Evolutionary conservation across 1,140 invertebrate genomes (phyloP).

Genomic region (Euschistus heros): DNA sequence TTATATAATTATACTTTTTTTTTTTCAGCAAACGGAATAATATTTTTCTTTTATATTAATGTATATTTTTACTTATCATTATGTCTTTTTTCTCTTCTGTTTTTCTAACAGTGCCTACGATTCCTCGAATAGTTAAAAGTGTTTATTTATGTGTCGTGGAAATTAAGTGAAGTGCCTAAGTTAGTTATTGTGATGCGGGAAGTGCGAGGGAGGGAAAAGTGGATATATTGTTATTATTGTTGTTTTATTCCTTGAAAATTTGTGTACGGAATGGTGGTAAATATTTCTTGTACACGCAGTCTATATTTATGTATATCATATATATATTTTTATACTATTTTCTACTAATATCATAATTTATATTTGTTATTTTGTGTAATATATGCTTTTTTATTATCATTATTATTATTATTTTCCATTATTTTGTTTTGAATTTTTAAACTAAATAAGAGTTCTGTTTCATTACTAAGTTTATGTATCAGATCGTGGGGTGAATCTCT

Average conservation of each 20-base stretch:
- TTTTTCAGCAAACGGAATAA: too few species aligned
- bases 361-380: conserved; percentile 7
- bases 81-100: conserved; percentile 14
- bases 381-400: not conserved
- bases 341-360: conserved; percentile 9
- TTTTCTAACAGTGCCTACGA: conserved; percentile 20
- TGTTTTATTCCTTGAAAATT: too few species aligned
- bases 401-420: not conserved
- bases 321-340: not conserved
- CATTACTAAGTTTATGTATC: too few species aligned
- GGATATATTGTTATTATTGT: too few species aligned
- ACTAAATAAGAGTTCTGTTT: too few species aligned
- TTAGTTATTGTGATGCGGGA: not conserved
- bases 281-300: too few species aligned
- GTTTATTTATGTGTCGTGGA: not conserved
- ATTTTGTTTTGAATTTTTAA: too few species aligned
- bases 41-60: not conserved
- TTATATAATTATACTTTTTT: too few species aligned
- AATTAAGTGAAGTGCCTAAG: not conserved
- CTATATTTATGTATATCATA: too few species aligned
- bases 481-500: too few species aligned
- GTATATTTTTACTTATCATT: conserved; percentile 1
- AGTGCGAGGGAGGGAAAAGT: too few species aligned
- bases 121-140: conserved; percentile 21
- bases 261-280: too few species aligned